A percentile compares a stretch with the other conserved stretches of the same genome.
Evolutionary conservation across 1,140 invertebrate species (phyloP).

Genomic region (Sitodiplosis mosellana): DNA sequence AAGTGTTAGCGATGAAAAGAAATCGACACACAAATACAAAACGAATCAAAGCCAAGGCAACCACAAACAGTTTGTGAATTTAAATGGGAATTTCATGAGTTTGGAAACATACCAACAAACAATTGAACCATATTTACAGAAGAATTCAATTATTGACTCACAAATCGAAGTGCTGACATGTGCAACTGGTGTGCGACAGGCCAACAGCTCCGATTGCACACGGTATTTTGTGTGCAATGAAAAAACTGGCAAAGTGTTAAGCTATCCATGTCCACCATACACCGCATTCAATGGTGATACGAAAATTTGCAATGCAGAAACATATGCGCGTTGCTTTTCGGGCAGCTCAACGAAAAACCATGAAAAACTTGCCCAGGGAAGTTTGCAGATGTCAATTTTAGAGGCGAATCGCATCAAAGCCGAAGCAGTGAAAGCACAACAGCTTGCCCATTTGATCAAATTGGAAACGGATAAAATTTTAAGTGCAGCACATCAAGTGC

Average conservation of each 20-base stretch:
- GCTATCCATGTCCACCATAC: conserved; percentile 28
- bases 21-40: too few relatives aligned
- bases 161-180: conserved; percentile 27
- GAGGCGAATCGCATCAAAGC: conserved; percentile 17
- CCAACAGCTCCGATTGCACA: conserved; percentile 28
- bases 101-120: conserved; percentile 18
- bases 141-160: background rate
- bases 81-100: conserved; percentile 22
- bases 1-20: too few relatives aligned
- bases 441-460: background rate
- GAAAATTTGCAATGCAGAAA: conserved; percentile 25
- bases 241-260: conserved; percentile 21
- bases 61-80: conserved; percentile 12
- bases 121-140: background rate
- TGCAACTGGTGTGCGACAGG: conserved; percentile 24
- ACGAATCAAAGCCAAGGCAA: too few relatives aligned
- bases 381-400: conserved; percentile 14
- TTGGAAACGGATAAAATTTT: background rate
- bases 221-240: conserved; percentile 32
- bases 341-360: conserved; percentile 1
- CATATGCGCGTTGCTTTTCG: conserved; percentile 19
- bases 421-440: conserved; percentile 15
- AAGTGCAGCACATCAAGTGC: background rate
- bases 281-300: conserved; percentile 29
- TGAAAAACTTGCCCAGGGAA: conserved; percentile 11